These are phyloP conservation scores for Eupleurogrammus muticus DNA, from an alignment of 2,797 vertebrate species.

Conservation along the genomic window DNA sequence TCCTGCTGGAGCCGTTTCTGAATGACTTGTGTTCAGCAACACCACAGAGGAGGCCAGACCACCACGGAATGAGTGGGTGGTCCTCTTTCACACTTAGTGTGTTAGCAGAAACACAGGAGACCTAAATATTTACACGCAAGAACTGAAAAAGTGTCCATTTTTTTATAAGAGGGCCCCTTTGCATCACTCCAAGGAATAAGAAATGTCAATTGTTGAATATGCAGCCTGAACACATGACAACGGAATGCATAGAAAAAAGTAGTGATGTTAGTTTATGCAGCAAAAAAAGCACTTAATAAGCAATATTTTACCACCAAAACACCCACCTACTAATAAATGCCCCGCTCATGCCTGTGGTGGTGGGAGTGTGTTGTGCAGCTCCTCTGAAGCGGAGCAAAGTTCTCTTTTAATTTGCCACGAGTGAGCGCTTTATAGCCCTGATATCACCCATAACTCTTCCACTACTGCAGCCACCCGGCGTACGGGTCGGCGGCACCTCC, in stretches of 20 bases:
- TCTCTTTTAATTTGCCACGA: conserved; percentile 74
- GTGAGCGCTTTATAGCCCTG: conserved; percentile 76
- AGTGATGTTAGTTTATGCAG: background rate
- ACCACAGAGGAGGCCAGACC: no score
- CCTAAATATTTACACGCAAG: no score
- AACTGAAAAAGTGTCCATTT: no score
- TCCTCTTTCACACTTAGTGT: no score
- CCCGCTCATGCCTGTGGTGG: conserved; percentile 59
- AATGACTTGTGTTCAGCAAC: no score
- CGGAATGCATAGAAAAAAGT: background rate
- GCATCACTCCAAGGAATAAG: background rate
- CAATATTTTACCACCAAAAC: conserved; percentile 7
- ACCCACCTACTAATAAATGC: conserved; percentile 65
- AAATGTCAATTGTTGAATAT: background rate
- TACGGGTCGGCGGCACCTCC: conserved; percentile 51
- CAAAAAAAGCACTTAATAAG: background rate
- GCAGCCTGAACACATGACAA: background rate
- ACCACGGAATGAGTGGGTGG: no score
- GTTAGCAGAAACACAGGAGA: no score
- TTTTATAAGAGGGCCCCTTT: no score
- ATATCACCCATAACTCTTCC: conserved; percentile 75
- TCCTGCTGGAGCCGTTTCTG: no score
- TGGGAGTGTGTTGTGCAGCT: conserved; percentile 66
- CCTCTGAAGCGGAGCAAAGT: conserved; percentile 70
- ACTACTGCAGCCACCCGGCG: conserved; percentile 71